These are phyloP conservation scores for Daubentonia madagascariensis DNA, from an alignment of 2,113 vertebrate genomes.

Conservation along the genomic window DNA sequence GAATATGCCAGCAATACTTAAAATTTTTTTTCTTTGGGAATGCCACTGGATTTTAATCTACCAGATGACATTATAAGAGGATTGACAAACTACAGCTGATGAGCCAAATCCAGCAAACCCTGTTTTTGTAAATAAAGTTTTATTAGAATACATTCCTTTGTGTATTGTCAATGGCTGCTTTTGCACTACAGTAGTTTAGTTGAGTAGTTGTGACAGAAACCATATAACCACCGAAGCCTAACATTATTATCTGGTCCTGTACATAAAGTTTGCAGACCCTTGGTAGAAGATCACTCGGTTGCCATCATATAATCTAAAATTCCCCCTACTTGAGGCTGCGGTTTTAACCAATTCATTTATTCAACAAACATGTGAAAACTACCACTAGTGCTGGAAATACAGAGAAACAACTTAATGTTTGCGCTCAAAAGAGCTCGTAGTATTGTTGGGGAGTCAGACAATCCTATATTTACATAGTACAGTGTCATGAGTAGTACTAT, in stretches of 20 bases:
- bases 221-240: not conserved
- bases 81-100: not conserved
- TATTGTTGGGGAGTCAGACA: not conserved
- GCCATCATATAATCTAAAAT: not conserved
- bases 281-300: not conserved
- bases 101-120: not conserved
- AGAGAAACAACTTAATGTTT: not conserved
- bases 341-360: not conserved
- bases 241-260: not conserved
- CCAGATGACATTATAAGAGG: not conserved
- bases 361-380: not conserved
- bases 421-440: not conserved
- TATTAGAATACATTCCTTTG: not conserved
- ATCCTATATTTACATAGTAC: not conserved
- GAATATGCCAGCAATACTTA: not conserved
- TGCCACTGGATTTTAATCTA: not conserved
- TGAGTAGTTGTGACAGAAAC: not conserved
- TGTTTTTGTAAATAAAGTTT: constrained; percentile 14
- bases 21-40: not conserved
- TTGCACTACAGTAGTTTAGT: not conserved
- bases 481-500: not conserved
- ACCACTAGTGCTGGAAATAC: not conserved
- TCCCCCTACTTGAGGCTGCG: not conserved
- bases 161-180: not conserved
- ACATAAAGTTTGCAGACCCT: not conserved